Evolutionary conservation across 2,797 vertebrate species (phyloP), one percentile per base, ranked within the genome.

Genomic region (Rallus crepitans): DNA sequence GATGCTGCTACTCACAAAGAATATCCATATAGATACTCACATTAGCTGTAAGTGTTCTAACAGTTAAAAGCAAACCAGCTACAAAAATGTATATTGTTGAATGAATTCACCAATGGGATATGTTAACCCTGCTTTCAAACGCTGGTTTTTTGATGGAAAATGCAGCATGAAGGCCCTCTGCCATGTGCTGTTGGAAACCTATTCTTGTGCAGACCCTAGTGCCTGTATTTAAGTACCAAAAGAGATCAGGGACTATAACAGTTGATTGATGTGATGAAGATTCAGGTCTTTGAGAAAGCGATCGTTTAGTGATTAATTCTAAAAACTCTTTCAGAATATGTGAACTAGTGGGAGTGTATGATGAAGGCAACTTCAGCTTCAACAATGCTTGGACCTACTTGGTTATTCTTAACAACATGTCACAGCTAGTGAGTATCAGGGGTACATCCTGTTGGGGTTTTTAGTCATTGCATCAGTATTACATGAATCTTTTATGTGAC

Each of bases 381-480:
- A 98, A 94, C 96, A 99, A 99, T 69, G 99, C 99, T 30, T 99
- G 99, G 99, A 99, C 99, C 3, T 99, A 99, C 95, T 97, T 99
- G 97, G 99, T 99, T 93, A 99, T 99, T 96, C 97, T 99, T 97
- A 99, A 99, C 98, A 99, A 99, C 81, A 98, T 99, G 97, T 99
- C 99, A 79, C 99, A 99, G 81, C 97, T 99, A 95, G 99, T 99
- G 98, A 98, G 98, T 98, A 94, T 83, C 73, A 45, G 14, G 35
- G 33, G 30, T 83, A 15, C 64, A 27, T 48, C 48, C 52, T 95
- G 63, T 42, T 96, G 16, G 81, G 78, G 82, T 59, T 48, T 82
- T 56, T 64, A 64, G 23, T 56, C 48, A 48, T 87, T 0, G 1
- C n/a, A 7, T 47, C 75, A 65, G 30, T 23, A 16, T 15, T 80